These are phyloP conservation scores for Diabrotica balteata DNA, from an alignment of 2,888 invertebrate species.

Conservation along the genomic window DNA sequence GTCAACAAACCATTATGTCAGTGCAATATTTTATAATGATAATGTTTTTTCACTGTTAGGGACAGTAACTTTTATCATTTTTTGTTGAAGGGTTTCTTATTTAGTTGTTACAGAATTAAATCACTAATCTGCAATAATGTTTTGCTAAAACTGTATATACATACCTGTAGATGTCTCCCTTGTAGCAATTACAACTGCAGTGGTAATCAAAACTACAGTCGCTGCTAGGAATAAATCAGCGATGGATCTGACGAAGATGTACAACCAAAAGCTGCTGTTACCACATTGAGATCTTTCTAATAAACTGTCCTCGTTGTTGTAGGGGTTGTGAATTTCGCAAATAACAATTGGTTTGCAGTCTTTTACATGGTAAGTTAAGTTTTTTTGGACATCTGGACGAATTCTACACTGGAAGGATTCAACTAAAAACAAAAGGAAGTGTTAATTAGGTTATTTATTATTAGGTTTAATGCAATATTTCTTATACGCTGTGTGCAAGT, in stretches of 20 bases:
- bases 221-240: slow-evolving; percentile 82
- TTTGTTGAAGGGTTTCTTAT: no score
- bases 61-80: no score
- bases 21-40: no score
- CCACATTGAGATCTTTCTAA: slow-evolving; percentile 77
- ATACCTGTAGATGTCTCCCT: slow-evolving; percentile 75
- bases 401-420: slow-evolving; percentile 69
- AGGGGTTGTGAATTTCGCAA: slow-evolving; percentile 76
- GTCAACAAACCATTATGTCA: no score
- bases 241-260: slow-evolving; percentile 71
- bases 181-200: slow-evolving; percentile 83
- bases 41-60: no score
- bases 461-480: no score
- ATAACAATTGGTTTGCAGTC: slow-evolving; percentile 72
- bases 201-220: slow-evolving; percentile 72
- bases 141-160: background rate
- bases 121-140: no score
- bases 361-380: slow-evolving; percentile 52
- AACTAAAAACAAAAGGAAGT: slow-evolving; percentile 52
- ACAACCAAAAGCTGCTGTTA: slow-evolving; percentile 73
- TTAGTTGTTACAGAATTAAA: no score
- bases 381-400: slow-evolving; percentile 60
- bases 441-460: no score
- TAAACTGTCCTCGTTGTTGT: slow-evolving; percentile 71
- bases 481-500: no score